Base-by-base conservation (phyloP, 2,797 vertebrate genomes). In the Clarias pachynema region DNA sequence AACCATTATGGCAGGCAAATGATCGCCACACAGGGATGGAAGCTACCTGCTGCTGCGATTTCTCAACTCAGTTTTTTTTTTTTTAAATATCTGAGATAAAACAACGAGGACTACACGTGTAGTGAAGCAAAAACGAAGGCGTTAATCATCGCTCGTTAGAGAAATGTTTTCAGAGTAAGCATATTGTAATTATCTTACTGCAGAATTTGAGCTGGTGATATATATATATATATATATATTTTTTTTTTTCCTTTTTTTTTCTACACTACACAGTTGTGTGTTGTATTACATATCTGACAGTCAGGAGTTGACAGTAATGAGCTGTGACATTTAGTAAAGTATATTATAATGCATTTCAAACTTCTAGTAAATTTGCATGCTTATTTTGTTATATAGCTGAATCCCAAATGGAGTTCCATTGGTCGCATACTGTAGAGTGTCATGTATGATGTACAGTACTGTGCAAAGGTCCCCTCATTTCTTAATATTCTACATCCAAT, bases 1-100 rank as follows among this genome's bases (percentile, higher is more conserved):
- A 74, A 74, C 16, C 40, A 34, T 20, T 8, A 60, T 59, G n/a
- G 69, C 49, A 29, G 37, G 69, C 31, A 73, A 79, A 79, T 60
- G 9, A 69, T 57, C 65, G 29, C 34, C 73, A 66, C 22, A 56
- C 29, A 63, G n/a, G 77, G 77, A 79, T n/a, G 59, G 77, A 62
- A 40, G 56, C 9, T 44, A 37, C 65, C 29, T 31, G 16, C 18
- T 82, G 69, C 57, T 78, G 4, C 8, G 22, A 18, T n/a, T n/a
- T 59, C 16, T 24, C 20, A 29, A 49, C 53, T 37, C 20, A 31
- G n/a, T 16, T 37, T n/a, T n/a, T n/a, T 80, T 85, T 84, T 59
- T 26, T 66, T 69, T 22, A 2, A 34, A 4, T 1, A 15, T 60
- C 65, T 0, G 10, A 56, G 60, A 59, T 81, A n/a, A 81, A 81